phyloP scores from a whole-genome alignment of 2,888 invertebrate species.

The Brachyptera putata region DNA sequence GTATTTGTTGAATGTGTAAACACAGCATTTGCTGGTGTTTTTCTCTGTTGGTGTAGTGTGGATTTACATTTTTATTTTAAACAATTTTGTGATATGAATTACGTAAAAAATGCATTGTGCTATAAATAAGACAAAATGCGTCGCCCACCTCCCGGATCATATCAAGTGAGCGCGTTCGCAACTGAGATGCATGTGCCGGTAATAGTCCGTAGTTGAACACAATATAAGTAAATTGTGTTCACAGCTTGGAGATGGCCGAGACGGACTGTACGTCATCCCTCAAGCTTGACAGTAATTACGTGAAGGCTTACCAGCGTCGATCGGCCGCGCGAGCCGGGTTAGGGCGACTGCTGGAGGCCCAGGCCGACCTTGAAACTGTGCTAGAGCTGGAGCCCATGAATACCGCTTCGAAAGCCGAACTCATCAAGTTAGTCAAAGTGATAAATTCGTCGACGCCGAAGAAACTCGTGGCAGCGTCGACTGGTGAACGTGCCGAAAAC shows the following conservation, averaged over 20 bases:
- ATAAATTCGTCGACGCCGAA: slow-evolving; percentile 51
- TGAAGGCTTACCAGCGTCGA: slow-evolving; percentile 80
- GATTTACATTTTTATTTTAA: no score
- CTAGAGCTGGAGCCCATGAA: slow-evolving; percentile 77
- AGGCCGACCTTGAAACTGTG: slow-evolving; percentile 64
- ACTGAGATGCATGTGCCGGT: no score
- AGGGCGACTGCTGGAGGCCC: slow-evolving; percentile 66
- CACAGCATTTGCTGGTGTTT: no score
- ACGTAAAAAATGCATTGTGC: no score
- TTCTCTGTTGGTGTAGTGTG: no score
- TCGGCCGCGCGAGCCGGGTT: slow-evolving; percentile 70
- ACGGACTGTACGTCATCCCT: slow-evolving; percentile 79
- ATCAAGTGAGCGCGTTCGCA: no score
- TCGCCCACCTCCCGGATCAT: background rate
- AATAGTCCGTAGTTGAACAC: no score
- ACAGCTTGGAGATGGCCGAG: slow-evolving; percentile 64
- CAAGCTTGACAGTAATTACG: slow-evolving; percentile 68
- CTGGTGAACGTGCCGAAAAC: no score
- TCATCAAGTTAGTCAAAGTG: slow-evolving; percentile 53
- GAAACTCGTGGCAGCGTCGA: slow-evolving; percentile 37
- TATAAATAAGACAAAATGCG: no score
- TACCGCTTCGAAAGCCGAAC: slow-evolving; percentile 58
- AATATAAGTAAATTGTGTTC: slow-evolving; percentile 29
- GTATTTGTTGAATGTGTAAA: no score
- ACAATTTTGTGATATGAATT: no score